These are phyloP conservation scores for Ctenoplectra terminalis DNA, from an alignment of 1,140 invertebrate species.

Conservation along the genomic window DNA sequence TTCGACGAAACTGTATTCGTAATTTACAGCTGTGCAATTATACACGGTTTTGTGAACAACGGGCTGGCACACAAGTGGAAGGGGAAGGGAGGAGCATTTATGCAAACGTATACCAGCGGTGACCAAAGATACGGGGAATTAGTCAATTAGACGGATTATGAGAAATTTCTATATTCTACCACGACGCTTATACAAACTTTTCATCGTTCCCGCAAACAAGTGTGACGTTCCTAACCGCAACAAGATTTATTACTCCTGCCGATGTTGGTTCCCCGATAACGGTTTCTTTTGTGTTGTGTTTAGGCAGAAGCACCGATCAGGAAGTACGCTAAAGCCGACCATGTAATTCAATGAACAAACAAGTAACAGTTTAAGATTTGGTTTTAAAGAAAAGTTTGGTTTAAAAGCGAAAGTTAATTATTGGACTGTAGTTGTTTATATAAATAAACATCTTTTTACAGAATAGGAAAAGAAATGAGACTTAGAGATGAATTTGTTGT, in stretches of 20 bases:
- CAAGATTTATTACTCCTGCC: constrained; percentile 64
- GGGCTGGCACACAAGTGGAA: no score
- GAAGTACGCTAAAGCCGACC: no score
- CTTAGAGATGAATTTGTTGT: no score
- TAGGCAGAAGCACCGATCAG: background rate
- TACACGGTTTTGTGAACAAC: constrained; percentile 9
- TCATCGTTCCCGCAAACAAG: constrained; percentile 64
- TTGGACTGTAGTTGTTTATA: no score
- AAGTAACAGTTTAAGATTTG: no score
- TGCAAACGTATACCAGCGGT: background rate
- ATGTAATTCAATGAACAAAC: no score
- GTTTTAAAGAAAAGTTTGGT: no score
- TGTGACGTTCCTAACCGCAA: constrained; percentile 66
- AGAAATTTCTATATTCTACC: background rate
- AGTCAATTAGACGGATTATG: constrained; percentile 55
- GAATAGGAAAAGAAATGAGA: no score
- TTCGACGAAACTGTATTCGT: no score
- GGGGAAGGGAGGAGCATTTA: background rate
- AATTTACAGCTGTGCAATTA: constrained; percentile 16
- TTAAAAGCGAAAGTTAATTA: no score
- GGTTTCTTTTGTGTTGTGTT: background rate
- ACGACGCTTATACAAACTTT: constrained; percentile 51
- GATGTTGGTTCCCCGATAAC: constrained; percentile 11
- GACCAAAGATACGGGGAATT: constrained; percentile 22
- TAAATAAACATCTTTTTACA: no score